Evolutionary conservation across 2,888 invertebrate genomes (phyloP).

Genomic region (Cabera pusaria): DNA sequence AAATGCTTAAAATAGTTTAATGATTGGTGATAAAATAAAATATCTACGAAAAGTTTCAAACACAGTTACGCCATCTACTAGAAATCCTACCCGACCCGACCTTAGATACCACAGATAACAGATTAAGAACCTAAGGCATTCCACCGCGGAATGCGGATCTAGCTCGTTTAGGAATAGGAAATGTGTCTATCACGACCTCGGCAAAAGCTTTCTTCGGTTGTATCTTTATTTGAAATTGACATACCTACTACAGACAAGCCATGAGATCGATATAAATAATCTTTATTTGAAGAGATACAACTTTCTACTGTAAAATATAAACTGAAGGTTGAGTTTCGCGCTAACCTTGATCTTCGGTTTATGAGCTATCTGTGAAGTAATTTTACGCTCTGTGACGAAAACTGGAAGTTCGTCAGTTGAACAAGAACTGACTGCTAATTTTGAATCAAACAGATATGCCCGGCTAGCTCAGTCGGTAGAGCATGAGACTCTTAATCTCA

Average conservation of each 20-base stretch:
- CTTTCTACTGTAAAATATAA: too few species aligned
- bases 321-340: not conserved
- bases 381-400: slow-evolving; percentile 1
- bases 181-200: slow-evolving; percentile 4
- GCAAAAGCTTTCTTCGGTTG: slow-evolving; percentile 12
- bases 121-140: slow-evolving; percentile 18
- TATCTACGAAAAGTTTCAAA: too few species aligned
- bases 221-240: not conserved
- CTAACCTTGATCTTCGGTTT: slow-evolving; percentile 8
- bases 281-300: slow-evolving; percentile 2
- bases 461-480: slow-evolving; percentile 79
- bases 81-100: too few species aligned
- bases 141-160: slow-evolving; percentile 20
- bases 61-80: too few species aligned
- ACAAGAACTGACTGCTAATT: too few species aligned
- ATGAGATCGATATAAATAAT: not conserved
- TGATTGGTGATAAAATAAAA: too few species aligned
- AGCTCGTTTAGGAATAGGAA: slow-evolving; percentile 11
- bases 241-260: slow-evolving; percentile 2
- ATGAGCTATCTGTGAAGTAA: slow-evolving; percentile 3
- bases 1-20: too few species aligned
- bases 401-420: not conserved
- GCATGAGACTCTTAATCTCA: slow-evolving; percentile 85
- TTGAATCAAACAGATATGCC: slow-evolving; percentile 23
- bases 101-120: too few species aligned